phyloP scores from a whole-genome alignment of 2,797 vertebrate species.

The Thalassophryne amazonica region DNA sequence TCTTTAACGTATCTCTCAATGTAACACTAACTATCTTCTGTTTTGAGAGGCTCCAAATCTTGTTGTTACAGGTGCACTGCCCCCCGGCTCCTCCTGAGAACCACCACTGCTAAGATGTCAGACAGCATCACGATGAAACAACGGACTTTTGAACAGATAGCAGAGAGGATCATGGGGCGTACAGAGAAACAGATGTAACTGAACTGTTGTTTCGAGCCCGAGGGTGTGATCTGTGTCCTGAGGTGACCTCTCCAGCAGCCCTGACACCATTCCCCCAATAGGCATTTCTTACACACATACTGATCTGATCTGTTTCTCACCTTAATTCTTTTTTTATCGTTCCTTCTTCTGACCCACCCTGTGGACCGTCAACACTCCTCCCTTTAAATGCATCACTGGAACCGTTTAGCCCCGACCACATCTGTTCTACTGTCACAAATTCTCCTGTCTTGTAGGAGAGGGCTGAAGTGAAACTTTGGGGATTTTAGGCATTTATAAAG shows the following conservation, averaged over 20 bases:
- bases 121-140: neutral
- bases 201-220: conserved; percentile 40
- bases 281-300: conserved; percentile 14
- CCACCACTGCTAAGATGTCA: too few species aligned
- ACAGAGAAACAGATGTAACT: conserved; percentile 65
- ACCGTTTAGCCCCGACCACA: conserved; percentile 55
- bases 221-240: conserved; percentile 58
- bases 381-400: conserved; percentile 51
- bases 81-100: too few species aligned
- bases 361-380: conserved; percentile 39
- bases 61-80: too few species aligned
- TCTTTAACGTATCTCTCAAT: too few species aligned
- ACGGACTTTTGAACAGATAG: conserved; percentile 3
- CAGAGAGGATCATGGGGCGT: conserved; percentile 2
- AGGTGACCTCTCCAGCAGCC: conserved; percentile 53
- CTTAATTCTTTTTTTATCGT: conserved; percentile 32
- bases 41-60: too few species aligned
- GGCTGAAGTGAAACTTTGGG: conserved; percentile 3
- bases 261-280: conserved; percentile 43
- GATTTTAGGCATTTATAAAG: conserved; percentile 13
- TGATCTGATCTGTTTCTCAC: conserved; percentile 11
- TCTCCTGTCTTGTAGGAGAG: conserved; percentile 2
- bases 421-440: conserved; percentile 9
- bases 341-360: conserved; percentile 32
- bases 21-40: too few species aligned